Conservation (phyloP, 2,113 vertebrate species). For the Pterocles orientalis region DNA sequence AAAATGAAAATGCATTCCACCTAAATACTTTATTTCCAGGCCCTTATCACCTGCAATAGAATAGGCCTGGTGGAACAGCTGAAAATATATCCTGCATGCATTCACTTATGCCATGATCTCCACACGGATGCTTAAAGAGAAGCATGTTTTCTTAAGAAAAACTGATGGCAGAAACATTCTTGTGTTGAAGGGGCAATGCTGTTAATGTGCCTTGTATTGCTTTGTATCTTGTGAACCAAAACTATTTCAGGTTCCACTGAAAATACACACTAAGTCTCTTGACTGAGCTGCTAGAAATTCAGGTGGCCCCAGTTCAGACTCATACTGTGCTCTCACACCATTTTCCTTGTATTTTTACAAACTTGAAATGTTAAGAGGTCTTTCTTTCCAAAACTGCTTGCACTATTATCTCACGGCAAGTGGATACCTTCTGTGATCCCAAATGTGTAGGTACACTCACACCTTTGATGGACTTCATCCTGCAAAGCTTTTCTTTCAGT, state of each 20-base stretch:
- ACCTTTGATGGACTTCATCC: not conserved
- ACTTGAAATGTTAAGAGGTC: constrained; percentile 37
- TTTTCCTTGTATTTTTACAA: constrained; percentile 56
- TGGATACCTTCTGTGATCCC: not conserved
- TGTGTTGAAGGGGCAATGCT: constrained; percentile 4
- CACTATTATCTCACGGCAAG: not conserved
- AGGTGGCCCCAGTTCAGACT: constrained; percentile 50
- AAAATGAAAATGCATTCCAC: not conserved
- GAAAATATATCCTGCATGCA: constrained; percentile 45
- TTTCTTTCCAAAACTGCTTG: not conserved
- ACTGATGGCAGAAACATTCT: constrained; percentile 3
- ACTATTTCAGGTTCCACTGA: constrained; percentile 71
- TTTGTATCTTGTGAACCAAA: constrained; percentile 57
- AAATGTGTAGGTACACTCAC: not conserved
- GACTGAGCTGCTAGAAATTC: constrained; percentile 45
- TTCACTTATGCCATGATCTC: constrained; percentile 16
- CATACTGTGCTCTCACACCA: not conserved
- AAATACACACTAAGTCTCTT: constrained; percentile 54
- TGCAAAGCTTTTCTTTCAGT: not conserved
- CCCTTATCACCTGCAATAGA: constrained; percentile 24
- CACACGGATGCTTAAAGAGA: not conserved
- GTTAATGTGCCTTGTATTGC: constrained; percentile 25
- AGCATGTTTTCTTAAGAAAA: constrained; percentile 32
- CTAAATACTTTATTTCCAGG: not conserved
- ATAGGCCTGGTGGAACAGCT: not conserved